Conservation (phyloP, 2,888 invertebrate species). For the Mystacides longicornis region DNA sequence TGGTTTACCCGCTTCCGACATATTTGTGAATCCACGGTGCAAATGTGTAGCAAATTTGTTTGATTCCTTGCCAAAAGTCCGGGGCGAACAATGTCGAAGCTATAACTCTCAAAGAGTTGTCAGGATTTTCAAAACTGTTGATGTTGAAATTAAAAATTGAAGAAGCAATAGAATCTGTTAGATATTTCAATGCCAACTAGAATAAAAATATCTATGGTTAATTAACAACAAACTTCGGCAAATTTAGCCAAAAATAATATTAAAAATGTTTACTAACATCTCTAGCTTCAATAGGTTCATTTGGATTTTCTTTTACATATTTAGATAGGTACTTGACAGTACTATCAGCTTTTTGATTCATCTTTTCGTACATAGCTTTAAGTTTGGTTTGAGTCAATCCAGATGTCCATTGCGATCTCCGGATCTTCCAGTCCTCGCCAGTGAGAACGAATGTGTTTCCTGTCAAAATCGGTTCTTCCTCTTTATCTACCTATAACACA, state of each 20-base stretch:
- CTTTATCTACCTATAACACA: not conserved
- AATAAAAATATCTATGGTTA: conserved; percentile 6
- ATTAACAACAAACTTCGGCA: no score
- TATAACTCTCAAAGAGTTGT: conserved; percentile 20
- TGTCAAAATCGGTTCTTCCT: conserved; percentile 27
- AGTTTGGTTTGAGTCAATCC: conserved; percentile 14
- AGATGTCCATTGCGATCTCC: conserved; percentile 26
- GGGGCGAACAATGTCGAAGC: conserved; percentile 12
- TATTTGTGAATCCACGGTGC: conserved; percentile 3
- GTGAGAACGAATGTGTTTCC: conserved; percentile 30
- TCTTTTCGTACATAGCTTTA: conserved; percentile 14
- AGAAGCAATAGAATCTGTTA: conserved; percentile 18
- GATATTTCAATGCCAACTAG: conserved; percentile 18
- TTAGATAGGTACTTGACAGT: conserved; percentile 16
- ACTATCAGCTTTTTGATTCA: conserved; percentile 7
- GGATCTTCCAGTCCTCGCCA: conserved; percentile 30
- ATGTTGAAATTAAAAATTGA: conserved; percentile 17
- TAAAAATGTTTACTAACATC: conserved; percentile 16
- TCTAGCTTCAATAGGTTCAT: conserved; percentile 17
- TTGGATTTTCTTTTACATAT: conserved; percentile 9
- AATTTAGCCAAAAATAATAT: no score
- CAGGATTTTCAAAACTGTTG: conserved; percentile 15
- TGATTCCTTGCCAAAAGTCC: conserved; percentile 12
- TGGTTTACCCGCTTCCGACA: conserved; percentile 4
- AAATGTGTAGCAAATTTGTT: conserved; percentile 7